phyloP scores from a whole-genome alignment of 1,140 invertebrate genomes.

The Tetraneura akinire region DNA sequence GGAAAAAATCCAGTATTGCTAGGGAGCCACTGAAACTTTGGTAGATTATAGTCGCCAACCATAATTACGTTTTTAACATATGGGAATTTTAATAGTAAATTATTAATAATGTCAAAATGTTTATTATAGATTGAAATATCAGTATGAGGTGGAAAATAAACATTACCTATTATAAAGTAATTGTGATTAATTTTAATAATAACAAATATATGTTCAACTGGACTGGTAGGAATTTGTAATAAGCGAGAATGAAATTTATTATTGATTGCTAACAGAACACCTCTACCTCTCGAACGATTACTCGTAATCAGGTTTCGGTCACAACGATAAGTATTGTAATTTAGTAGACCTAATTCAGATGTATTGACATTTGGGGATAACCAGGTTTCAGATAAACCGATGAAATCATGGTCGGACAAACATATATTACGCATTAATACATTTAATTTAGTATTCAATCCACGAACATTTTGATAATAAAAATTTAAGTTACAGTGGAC shows the following conservation, averaged over 20 bases:
- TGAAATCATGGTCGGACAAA: slow-evolving; percentile 8
- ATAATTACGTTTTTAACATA: not conserved
- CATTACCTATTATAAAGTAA: slow-evolving; percentile 18
- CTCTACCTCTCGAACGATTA: not conserved
- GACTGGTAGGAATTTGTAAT: not conserved
- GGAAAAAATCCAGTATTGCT: too few species aligned
- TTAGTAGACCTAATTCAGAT: not conserved
- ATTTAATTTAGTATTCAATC: slow-evolving; percentile 12
- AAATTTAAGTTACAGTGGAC: not conserved
- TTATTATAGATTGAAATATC: not conserved
- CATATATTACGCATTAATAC: not conserved
- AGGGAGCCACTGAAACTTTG: too few species aligned
- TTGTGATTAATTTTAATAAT: slow-evolving; percentile 14
- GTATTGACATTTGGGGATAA: slow-evolving; percentile 12
- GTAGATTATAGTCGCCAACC: too few species aligned
- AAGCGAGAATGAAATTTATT: slow-evolving; percentile 15
- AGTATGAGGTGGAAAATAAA: not conserved
- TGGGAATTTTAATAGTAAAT: not conserved
- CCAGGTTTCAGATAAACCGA: slow-evolving; percentile 5
- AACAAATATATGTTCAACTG: slow-evolving; percentile 10
- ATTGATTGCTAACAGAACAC: not conserved
- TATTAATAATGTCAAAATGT: slow-evolving; percentile 23
- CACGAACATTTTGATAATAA: slow-evolving; percentile 13
- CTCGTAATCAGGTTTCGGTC: not conserved
- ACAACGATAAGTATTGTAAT: not conserved